A percentile compares a stretch with the other conserved stretches of the same genome.
Conservation (phyloP, 2,113 vertebrate genomes). For the Oryzias melastigma region DNA sequence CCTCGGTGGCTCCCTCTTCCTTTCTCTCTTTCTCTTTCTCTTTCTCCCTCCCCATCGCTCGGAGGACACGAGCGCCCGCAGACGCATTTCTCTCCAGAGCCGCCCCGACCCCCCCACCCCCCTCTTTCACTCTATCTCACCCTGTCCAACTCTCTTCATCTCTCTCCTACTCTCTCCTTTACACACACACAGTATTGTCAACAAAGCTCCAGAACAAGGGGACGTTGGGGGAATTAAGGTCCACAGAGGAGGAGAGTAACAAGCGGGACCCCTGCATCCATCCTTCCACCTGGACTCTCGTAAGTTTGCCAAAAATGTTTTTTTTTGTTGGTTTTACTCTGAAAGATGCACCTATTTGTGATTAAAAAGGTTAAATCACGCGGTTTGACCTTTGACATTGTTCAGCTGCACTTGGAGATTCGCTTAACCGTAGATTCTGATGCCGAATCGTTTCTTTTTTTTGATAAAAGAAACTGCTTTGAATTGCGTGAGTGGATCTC, state of each 20-base stretch:
- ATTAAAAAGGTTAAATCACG: background rate
- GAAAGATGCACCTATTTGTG: background rate
- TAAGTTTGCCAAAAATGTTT: slow-evolving; percentile 59
- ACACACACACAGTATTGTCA: slow-evolving; percentile 67
- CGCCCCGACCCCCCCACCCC: slow-evolving; percentile 56
- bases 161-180: slow-evolving; percentile 63
- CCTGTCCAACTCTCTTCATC: slow-evolving; percentile 72
- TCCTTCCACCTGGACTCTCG: slow-evolving; percentile 50
- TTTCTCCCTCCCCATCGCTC: slow-evolving; percentile 62
- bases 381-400: slow-evolving; percentile 57
- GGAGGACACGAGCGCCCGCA: slow-evolving; percentile 78
- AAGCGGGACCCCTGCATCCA: slow-evolving; percentile 30
- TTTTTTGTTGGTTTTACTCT: background rate
- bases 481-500: background rate
- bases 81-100: slow-evolving; percentile 78
- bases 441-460: no score
- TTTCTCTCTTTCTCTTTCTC: slow-evolving; percentile 36
- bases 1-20: slow-evolving; percentile 66
- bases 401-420: background rate
- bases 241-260: slow-evolving; percentile 54
- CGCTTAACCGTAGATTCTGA: no score
- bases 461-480: no score
- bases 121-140: slow-evolving; percentile 70
- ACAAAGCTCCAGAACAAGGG: slow-evolving; percentile 72
- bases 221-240: slow-evolving; percentile 57